A percentile compares a stretch with the other conserved stretches of the same genome.
These are phyloP conservation scores for Tachycineta bicolor DNA, from an alignment of 2,113 vertebrate species.

Conservation along the genomic window DNA sequence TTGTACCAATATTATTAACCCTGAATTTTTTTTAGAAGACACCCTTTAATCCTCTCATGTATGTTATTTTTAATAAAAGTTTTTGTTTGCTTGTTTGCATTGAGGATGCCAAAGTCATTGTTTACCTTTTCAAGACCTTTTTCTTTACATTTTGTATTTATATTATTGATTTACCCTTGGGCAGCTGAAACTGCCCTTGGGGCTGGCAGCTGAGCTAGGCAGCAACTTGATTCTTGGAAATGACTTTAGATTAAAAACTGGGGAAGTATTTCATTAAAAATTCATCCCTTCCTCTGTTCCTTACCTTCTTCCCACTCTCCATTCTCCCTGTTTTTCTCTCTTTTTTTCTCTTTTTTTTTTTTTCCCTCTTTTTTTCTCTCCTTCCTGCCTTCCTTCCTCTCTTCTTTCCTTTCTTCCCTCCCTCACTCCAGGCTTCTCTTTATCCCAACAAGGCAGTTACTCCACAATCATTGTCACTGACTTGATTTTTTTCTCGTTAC, in stretches of 20 bases:
- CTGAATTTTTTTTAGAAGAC: neutral
- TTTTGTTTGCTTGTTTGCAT: neutral
- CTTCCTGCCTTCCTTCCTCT: too few relatives aligned
- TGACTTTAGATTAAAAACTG: neutral
- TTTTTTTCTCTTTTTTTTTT: too few relatives aligned
- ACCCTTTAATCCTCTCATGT: neutral
- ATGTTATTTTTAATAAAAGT: neutral
- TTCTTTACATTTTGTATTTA: neutral
- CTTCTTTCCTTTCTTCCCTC: too few relatives aligned
- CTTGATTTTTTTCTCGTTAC: neutral
- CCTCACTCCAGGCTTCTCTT: neutral
- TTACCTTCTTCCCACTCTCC: neutral
- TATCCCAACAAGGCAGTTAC: neutral
- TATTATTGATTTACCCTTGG: neutral
- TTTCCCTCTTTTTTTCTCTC: too few relatives aligned
- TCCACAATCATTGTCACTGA: neutral
- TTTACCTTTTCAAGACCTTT: neutral
- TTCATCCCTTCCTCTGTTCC: neutral
- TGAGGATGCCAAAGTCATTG: neutral
- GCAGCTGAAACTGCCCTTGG: neutral
- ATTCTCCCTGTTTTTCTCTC: fast-evolving
- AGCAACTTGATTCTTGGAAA: neutral
- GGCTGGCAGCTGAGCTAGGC: neutral
- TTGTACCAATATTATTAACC: neutral
- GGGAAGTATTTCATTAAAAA: neutral